These are phyloP conservation scores for Carposina sasakii DNA, from an alignment of 1,140 invertebrate genomes.

Conservation along the genomic window DNA sequence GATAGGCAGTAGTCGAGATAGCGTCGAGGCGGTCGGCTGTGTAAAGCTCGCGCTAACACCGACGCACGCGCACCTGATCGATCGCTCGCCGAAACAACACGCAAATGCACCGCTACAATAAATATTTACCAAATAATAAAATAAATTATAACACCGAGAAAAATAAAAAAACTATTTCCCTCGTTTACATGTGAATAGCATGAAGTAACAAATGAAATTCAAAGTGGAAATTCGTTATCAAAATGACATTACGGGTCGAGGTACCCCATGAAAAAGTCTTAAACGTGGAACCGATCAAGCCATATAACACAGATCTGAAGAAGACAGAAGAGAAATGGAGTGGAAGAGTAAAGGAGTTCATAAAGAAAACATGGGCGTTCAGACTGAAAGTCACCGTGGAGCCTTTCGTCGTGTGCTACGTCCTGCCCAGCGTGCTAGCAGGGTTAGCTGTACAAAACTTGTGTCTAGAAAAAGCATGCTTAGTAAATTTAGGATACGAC, in stretches of 20 bases:
- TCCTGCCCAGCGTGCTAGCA: slow-evolving; percentile 72
- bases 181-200: slow-evolving; percentile 24
- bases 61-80: slow-evolving; percentile 44
- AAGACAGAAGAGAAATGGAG: slow-evolving; percentile 49
- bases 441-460: slow-evolving; percentile 74
- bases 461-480: slow-evolving; percentile 76
- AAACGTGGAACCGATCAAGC: slow-evolving; percentile 52
- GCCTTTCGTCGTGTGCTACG: slow-evolving; percentile 73
- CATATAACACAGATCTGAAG: slow-evolving; percentile 39
- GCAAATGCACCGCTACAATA: slow-evolving; percentile 1
- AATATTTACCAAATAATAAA: slow-evolving; percentile 19
- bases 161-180: neutral
- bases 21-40: slow-evolving; percentile 34
- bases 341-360: slow-evolving; percentile 49
- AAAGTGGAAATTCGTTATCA: slow-evolving; percentile 36
- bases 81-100: slow-evolving; percentile 16
- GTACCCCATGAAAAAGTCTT: slow-evolving; percentile 59
- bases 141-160: slow-evolving; percentile 15
- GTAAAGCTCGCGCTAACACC: slow-evolving; percentile 28
- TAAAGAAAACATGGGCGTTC: slow-evolving; percentile 55
- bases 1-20: slow-evolving; percentile 53
- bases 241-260: slow-evolving; percentile 67
- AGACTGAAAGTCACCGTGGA: slow-evolving; percentile 73
- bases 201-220: slow-evolving; percentile 54
- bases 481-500: slow-evolving; percentile 74